Percentiles rank a stretch among this genome's conserved stretches.
These are phyloP conservation scores for Conger conger DNA, from an alignment of 2,113 vertebrate species.

Conservation along the genomic window DNA sequence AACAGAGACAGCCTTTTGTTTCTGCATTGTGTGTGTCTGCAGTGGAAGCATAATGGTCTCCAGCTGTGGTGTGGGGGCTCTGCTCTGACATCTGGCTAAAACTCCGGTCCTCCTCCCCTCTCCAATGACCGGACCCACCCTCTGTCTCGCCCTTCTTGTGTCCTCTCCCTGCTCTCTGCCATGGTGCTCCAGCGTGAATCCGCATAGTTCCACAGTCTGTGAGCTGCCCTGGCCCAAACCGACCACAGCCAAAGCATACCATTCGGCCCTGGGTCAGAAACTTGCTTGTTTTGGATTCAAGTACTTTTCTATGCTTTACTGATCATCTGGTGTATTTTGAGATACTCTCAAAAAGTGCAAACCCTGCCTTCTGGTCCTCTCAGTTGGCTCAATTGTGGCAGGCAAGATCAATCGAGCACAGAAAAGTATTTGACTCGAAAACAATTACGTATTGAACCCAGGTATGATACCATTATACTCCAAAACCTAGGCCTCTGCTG, in stretches of 20 bases:
- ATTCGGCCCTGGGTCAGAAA: too few relatives aligned
- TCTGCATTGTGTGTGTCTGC: not conserved
- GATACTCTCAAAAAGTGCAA: too few relatives aligned
- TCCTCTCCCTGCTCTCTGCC: not conserved
- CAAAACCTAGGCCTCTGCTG: not conserved
- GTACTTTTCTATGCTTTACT: too few relatives aligned
- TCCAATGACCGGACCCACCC: not conserved
- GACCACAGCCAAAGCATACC: not conserved
- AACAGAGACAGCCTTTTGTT: not conserved
- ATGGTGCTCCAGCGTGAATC: not conserved
- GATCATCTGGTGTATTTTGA: too few relatives aligned
- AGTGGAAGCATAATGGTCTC: slow-evolving; percentile 1
- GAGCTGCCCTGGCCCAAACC: not conserved
- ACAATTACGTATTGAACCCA: too few relatives aligned
- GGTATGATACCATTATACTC: not conserved
- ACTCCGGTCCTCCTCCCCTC: not conserved
- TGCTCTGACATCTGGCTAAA: not conserved
- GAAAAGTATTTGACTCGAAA: too few relatives aligned
- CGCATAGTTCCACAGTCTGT: not conserved
- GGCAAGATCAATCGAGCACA: too few relatives aligned
- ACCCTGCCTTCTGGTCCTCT: too few relatives aligned
- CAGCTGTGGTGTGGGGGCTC: slow-evolving; percentile 12
- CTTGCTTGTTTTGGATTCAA: too few relatives aligned
- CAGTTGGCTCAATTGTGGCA: too few relatives aligned
- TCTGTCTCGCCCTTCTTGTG: not conserved